phyloP scores from a whole-genome alignment of 2,797 vertebrate species.

The Ispidina lecontei region DNA sequence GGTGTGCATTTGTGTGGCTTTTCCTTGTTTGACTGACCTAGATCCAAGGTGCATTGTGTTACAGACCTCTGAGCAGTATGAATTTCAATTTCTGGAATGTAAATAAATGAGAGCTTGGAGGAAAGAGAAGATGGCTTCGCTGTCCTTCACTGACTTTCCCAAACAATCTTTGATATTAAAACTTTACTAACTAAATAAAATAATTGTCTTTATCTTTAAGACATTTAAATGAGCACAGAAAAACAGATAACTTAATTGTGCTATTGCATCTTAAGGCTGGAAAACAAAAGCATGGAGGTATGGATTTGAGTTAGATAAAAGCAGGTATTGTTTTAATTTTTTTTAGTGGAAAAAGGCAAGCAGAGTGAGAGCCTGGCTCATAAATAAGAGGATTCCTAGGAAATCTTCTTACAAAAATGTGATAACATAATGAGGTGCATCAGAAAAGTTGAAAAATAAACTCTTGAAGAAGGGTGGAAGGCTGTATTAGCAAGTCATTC shows the following conservation, averaged over 20 bases:
- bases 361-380: not conserved
- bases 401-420: not conserved
- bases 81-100: slow-evolving; percentile 23
- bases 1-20: not conserved
- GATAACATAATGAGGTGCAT: not conserved
- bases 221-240: not conserved
- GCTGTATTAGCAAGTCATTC: not conserved
- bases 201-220: not conserved
- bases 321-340: not conserved
- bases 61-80: not conserved
- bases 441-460: not conserved
- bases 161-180: not conserved
- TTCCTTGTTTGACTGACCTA: not conserved
- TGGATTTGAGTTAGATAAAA: not conserved
- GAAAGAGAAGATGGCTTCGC: not conserved
- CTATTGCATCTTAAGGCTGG: not conserved
- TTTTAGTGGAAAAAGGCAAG: not conserved
- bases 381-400: not conserved
- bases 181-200: not conserved
- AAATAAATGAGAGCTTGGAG: slow-evolving; percentile 5
- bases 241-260: not conserved
- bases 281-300: not conserved
- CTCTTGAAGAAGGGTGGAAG: not conserved
- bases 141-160: not conserved
- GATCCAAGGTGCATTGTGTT: not conserved